Base-by-base conservation (phyloP, 1,140 invertebrate species). In the Plectrocnemia conspersa region DNA sequence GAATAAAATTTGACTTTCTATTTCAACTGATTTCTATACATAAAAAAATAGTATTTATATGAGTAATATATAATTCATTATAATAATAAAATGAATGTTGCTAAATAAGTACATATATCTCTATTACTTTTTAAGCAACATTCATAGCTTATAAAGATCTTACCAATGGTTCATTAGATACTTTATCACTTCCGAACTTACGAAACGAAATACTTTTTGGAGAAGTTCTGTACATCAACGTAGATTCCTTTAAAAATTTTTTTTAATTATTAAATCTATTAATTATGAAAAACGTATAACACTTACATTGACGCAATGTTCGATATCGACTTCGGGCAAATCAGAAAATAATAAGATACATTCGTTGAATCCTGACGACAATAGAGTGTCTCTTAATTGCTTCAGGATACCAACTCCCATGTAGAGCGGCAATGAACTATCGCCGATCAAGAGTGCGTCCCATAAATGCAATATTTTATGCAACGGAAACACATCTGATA, bases 381-480 rank as follows among this genome's bases (percentile, higher is more conserved):
- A 74, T 9, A 98, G 71, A 1, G 88, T 86, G 63, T 86, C 86
- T 59, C 91, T 74, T 18, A 98, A 71, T 68, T 98, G 94, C 40
- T 86, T 82, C 18, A 99, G 74, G 61, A 99, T 92, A 0, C 94
- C 89, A 1, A 98, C 80, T 4, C 95, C 97, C 66, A 99, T 90
- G 66, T 91, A 94, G 0, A 99, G 75, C 1, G 97, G 95, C 72
- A 98, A 93, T 0, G 93, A 90, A 0, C 91, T 88, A 66, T 96
- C 91, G 52, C 93, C 93, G 4, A 98, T 77, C 55, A 99, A 76
- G 19, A 99, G 75, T 40, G 93, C 94, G 72, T 99, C 97, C 97
- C 97, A 99, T 38, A 99, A 68, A 74, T 98, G 95, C 41, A 99
- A 82, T 54, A 99, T 96, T 78, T 98, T 98, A 68, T 98, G 93